Evolutionary conservation across 2,797 vertebrate species (phyloP).

Genomic region (Leucoraja ocellata): DNA sequence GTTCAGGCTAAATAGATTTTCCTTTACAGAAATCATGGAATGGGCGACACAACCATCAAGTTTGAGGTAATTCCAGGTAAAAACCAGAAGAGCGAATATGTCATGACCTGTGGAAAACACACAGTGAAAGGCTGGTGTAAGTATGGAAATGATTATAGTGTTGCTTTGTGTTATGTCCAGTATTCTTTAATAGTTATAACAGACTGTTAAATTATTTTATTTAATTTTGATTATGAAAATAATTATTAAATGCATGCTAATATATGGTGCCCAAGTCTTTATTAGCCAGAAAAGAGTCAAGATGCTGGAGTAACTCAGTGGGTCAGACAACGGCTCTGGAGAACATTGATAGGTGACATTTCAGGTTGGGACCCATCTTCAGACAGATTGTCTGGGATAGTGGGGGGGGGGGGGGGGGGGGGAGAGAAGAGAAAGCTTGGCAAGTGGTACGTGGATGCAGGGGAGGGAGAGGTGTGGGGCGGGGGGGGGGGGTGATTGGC

Average conservation of each 20-base stretch:
- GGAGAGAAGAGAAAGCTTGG: too few species aligned
- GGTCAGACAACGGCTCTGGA: too few species aligned
- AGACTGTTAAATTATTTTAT: not conserved
- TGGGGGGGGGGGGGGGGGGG: too few species aligned
- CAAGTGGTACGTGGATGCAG: too few species aligned
- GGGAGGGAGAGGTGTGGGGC: too few species aligned
- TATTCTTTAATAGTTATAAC: not conserved
- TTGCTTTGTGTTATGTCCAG: not conserved
- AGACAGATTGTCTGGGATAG: too few species aligned
- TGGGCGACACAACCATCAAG: constrained; percentile 97
- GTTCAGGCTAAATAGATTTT: not conserved
- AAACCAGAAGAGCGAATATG: constrained; percentile 99
- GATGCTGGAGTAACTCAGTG: too few species aligned
- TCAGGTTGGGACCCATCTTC: too few species aligned
- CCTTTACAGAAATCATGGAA: constrained; percentile 87
- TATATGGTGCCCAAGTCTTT: not conserved
- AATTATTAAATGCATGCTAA: not conserved
- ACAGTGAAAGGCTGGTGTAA: constrained; percentile 97
- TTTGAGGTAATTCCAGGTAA: constrained; percentile 99
- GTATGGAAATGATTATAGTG: constrained; percentile 49
- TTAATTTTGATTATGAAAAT: not conserved
- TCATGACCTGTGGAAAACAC: constrained; percentile 97
- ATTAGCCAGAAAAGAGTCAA: too few species aligned
- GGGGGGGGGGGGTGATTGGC: too few species aligned
- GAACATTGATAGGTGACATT: too few species aligned